Evolutionary conservation across 2,888 invertebrate species (phyloP), one percentile per base, ranked within the genome.

Genomic region (Nymphalis polychloros): DNA sequence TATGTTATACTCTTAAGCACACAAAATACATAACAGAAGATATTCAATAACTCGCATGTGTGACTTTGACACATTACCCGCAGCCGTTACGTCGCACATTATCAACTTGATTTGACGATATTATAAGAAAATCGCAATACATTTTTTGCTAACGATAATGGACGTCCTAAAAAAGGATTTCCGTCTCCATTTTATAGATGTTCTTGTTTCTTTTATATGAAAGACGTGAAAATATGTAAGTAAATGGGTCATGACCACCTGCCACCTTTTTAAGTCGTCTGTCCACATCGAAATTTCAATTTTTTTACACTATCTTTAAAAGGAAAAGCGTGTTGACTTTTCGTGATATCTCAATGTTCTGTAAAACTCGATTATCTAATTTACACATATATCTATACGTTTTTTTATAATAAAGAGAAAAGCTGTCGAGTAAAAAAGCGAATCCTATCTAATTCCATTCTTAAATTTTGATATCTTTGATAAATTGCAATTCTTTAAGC

Each of bases 21-120:
- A 17, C 17, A 49, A 17, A 17, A 8, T 19, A 49, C 49, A 49
- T n/a, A n/a, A 17, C n/a, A 17, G 49, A 49, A 16, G 49, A 49
- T 8, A 49, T 55, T 35, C 31, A 55, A 27, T 55, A 27, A 31
- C 55, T 31, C 27, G 53, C n/a, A 13, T 13, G n/a, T 16, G n/a
- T n/a, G 31, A 31, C 7, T 31, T 31, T 55, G 55, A 10, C 31
- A n/a, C 55, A 35, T 55, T 55, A 55, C 27, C 55, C 31, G 55
- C 55, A 55, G 31, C 65, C 59, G 46, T 46, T 59, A 52, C 50
- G 46, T 50, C 59, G 59, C 49, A 35, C 64, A n/a, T 50, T 65
- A 65, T 65, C 65, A 52, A 60, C 59, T 65, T 46, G 65, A 41
- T 59, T 60, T 65, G 59, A 52, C 59, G 41, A 52, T 52, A 57